Base-by-base conservation (phyloP, 2,113 vertebrate species). In the Calidris pygmaea region DNA sequence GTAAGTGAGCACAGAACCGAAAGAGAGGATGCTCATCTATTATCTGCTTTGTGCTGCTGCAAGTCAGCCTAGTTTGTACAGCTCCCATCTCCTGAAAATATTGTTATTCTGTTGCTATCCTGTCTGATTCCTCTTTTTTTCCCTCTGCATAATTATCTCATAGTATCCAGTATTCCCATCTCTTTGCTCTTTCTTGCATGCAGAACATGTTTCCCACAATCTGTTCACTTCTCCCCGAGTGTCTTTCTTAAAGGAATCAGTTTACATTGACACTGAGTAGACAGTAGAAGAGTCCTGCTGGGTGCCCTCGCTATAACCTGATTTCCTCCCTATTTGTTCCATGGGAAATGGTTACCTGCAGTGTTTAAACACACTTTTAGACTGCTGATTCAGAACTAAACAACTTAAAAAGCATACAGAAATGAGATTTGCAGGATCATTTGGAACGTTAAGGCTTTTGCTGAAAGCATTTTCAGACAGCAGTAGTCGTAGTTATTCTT, bases 121-220 rank as follows among this genome's bases (percentile, higher is more conserved):
- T 85, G 35, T 47, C 94, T 92, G 85, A 86, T 88, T 90, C 90
- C 70, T 93, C 66, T 75, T 62, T 88, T 39, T 89, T 81, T 79
- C 83, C 58, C 89, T 77, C 59, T 89, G 77, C 85, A 96, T 98
- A 98, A 98, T 98, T 98, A 98, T 98, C 96, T 96, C 96, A 85
- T 96, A 97, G 97, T 97, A 98, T 97, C 97, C 96, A 80, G 79
- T 76, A 85, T 98, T 97, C 95, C 95, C 97, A 97, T 98, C 94
- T 96, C 96, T 97, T 97, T 97, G 82, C 94, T 97, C 90, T 97
- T 96, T 97, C 97, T 95, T 97, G 98, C 96, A 98, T 98, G 98
- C 97, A 97, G 97, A 98, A 98, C 95, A 97, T 98, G 98, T 98
- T 98, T 98, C 93, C 93, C 96, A 94, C 97, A 99, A 98, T 98